These are phyloP conservation scores for Salvelinus sp. DNA, from an alignment of 2,113 vertebrate species.

Conservation along the genomic window DNA sequence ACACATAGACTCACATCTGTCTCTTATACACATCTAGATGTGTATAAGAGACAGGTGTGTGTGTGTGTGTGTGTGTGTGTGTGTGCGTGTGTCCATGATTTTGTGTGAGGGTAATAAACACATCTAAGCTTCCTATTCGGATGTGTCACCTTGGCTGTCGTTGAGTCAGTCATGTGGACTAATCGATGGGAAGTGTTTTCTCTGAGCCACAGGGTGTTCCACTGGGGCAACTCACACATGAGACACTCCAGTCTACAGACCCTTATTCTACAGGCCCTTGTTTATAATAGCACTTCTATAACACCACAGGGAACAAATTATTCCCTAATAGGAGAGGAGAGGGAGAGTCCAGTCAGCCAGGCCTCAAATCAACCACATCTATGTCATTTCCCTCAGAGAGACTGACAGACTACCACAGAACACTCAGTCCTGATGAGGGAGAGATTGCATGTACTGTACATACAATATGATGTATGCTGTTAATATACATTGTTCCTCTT, in stretches of 20 bases:
- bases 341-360: neutral
- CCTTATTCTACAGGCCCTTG: neutral
- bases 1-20: slow-evolving; percentile 19
- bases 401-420: slow-evolving; percentile 38
- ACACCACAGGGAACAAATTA: no score
- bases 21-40: no score
- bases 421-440: neutral
- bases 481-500: no score
- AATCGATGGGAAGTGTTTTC: slow-evolving; percentile 32
- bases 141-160: slow-evolving; percentile 34
- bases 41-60: no score
- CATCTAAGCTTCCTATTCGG: neutral
- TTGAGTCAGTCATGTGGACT: slow-evolving; percentile 42
- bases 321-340: neutral
- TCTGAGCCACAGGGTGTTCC: slow-evolving; percentile 24
- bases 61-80: neutral
- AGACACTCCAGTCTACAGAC: neutral
- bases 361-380: slow-evolving; percentile 30
- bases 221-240: slow-evolving; percentile 22
- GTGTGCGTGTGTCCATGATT: neutral
- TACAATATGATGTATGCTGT: no score
- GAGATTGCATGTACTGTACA: neutral
- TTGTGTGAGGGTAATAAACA: no score
- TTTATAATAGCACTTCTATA: no score
- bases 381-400: slow-evolving; percentile 43